phyloP scores from a whole-genome alignment of 2,888 invertebrate genomes.

The Podabrus alpinus region DNA sequence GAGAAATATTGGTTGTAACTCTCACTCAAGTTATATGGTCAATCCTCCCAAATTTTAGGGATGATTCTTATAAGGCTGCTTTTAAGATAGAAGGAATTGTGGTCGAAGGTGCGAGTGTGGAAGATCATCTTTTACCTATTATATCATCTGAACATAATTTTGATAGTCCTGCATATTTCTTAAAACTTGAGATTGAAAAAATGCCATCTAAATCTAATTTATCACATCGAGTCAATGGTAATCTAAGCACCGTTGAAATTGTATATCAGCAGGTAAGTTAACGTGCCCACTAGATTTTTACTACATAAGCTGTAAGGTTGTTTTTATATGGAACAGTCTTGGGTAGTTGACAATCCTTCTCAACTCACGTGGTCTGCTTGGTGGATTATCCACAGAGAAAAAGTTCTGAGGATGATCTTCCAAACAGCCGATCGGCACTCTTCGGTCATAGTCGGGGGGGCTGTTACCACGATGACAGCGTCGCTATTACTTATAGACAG shows the following conservation, averaged over 20 bases:
- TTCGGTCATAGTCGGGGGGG: too few relatives aligned
- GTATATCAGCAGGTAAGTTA: constrained; percentile 73
- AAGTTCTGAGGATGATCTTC: too few relatives aligned
- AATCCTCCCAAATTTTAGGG: constrained; percentile 45
- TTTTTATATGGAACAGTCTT: too few relatives aligned
- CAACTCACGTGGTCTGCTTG: too few relatives aligned
- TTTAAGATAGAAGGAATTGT: constrained; percentile 72
- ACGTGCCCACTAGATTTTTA: neutral
- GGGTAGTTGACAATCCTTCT: too few relatives aligned
- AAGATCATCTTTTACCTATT: constrained; percentile 73
- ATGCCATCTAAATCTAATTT: constrained; percentile 68
- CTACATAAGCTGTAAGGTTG: too few relatives aligned
- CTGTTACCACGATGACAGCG: too few relatives aligned
- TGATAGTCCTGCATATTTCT: constrained; percentile 69
- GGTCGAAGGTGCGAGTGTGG: constrained; percentile 73
- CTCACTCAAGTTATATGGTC: constrained; percentile 66
- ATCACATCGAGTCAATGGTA: constrained; percentile 68
- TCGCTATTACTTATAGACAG: too few relatives aligned
- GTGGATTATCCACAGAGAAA: too few relatives aligned
- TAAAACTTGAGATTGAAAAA: constrained; percentile 76
- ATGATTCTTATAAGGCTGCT: constrained; percentile 40
- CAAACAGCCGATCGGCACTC: too few relatives aligned
- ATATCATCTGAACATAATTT: constrained; percentile 66
- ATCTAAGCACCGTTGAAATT: constrained; percentile 75
- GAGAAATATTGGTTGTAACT: constrained; percentile 72